Evolutionary conservation across 37 sponge, comb jelly and placozoan genomes (phyloP).

Genomic region (Aphrocallistes beatrix): DNA sequence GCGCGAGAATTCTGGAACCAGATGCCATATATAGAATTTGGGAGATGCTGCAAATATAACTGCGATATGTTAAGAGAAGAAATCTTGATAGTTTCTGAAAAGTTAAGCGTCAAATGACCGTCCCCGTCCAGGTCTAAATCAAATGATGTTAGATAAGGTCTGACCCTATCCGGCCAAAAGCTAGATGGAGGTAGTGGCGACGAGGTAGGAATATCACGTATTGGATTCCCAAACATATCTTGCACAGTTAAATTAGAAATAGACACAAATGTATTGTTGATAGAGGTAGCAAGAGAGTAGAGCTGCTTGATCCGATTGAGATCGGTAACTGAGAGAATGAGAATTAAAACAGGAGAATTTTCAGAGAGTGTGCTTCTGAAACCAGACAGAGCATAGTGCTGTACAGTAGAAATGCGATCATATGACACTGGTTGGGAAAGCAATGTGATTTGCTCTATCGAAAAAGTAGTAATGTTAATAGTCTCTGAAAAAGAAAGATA

Average conservation of each 20-base stretch:
- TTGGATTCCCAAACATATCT: conserved; percentile 59
- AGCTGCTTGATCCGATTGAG: conserved; percentile 44
- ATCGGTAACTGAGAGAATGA: conserved; percentile 43
- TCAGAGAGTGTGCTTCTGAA: neutral
- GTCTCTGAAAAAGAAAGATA: conserved; percentile 74
- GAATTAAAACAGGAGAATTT: conserved; percentile 32
- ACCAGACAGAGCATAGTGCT: neutral
- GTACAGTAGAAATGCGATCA: neutral
- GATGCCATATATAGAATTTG: neutral
- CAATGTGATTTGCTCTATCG: conserved; percentile 45
- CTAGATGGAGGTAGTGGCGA: conserved; percentile 13
- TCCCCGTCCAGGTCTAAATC: conserved; percentile 43
- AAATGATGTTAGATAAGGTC: conserved; percentile 43
- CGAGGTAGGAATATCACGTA: conserved; percentile 20
- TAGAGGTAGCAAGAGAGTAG: conserved; percentile 41
- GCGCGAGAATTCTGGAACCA: neutral
- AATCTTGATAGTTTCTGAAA: conserved; percentile 63
- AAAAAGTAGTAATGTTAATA: conserved; percentile 48
- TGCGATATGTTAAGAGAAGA: conserved; percentile 41
- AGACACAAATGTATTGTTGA: conserved; percentile 46
- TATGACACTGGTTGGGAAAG: neutral
- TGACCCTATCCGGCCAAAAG: conserved; percentile 35
- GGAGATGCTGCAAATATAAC: conserved; percentile 32
- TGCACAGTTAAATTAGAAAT: conserved; percentile 36
- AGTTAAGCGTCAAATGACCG: conserved; percentile 36